Base-by-base conservation (phyloP, 1,140 invertebrate species). In the Drosophila bocqueti region DNA sequence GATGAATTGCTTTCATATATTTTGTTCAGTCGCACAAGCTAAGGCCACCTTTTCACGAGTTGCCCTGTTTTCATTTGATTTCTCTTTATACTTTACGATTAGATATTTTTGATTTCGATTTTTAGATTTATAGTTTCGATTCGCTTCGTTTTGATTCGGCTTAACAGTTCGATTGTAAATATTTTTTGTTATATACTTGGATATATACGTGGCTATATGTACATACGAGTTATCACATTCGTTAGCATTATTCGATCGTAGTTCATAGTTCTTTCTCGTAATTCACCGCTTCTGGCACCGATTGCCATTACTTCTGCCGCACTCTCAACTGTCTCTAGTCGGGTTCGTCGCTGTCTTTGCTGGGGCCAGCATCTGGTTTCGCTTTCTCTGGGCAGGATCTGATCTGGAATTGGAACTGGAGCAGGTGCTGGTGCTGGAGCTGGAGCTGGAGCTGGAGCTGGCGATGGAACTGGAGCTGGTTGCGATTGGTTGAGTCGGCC, bases 201-300 rank as follows among this genome's bases (percentile, higher is more conserved):
- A 72, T 87, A 87, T 83, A 84, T 84, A 81, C 71, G 71, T 90
- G 72, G 75, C 78, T 89, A 85, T 83, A 84, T 84, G 79, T 81
- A 84, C 84, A 84, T 89, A 84, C 77, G 68, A 81, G 55, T 89
- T 89, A 89, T 89, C 84, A 89, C 84, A 89, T 87, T 79, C 40
- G 72, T 87, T 87, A 79, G 83, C 76, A 86, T 86, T 82, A 75
- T 78, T 74, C 57, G 55, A 67, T 76, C 73, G 43, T 78, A 71
- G 43, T 85, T 78, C 68, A 73, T 73, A 73, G 66, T 69, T 80
- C 60, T 65, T 79, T 64, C 59, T 60, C 47, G 50, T 68, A 71
- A 57, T 57, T 76, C 61, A 75, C 60, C 72, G 72, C 73, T 68
- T 68, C 67, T 80, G 81, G 61, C 65, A 65, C 57, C 47, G 36